A percentile compares a stretch with the other conserved stretches of the same genome.
These are phyloP conservation scores for Poecilobothrus nobilitatus DNA, from an alignment of 2,888 invertebrate genomes.

Conservation along the genomic window DNA sequence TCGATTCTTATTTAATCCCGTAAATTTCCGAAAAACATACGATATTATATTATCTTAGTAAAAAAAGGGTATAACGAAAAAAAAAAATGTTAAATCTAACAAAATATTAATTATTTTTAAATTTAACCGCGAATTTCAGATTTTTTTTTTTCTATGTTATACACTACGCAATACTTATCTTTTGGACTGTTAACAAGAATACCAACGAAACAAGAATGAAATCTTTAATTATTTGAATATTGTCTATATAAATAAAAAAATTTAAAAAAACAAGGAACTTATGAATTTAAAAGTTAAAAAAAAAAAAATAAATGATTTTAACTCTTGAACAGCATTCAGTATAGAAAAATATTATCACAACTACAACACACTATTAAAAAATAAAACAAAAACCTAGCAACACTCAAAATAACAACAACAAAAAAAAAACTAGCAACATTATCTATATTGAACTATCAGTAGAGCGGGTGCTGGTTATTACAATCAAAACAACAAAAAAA, in stretches of 20 bases:
- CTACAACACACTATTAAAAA: no score
- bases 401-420: not conserved
- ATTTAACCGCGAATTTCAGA: not conserved
- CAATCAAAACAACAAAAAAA: no score
- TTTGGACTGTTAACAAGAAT: constrained; percentile 16
- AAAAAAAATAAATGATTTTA: no score
- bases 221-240: constrained; percentile 15
- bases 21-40: not conserved
- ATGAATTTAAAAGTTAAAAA: not conserved
- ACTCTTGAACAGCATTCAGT: no score
- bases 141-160: not conserved
- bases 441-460: no score
- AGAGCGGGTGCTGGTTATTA: no score
- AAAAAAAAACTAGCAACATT: not conserved
- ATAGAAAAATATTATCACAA: no score
- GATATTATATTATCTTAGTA: not conserved
- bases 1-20: not conserved
- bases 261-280: not conserved
- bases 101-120: not conserved
- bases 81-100: not conserved
- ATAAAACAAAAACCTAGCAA: not conserved
- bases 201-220: constrained; percentile 19
- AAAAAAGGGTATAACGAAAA: no score
- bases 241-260: constrained; percentile 16
- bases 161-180: no score